A percentile compares a stretch with the other conserved stretches of the same genome.
These are phyloP conservation scores for Macrobrachium nipponense DNA, from an alignment of 1,140 invertebrate genomes.

Conservation along the genomic window DNA sequence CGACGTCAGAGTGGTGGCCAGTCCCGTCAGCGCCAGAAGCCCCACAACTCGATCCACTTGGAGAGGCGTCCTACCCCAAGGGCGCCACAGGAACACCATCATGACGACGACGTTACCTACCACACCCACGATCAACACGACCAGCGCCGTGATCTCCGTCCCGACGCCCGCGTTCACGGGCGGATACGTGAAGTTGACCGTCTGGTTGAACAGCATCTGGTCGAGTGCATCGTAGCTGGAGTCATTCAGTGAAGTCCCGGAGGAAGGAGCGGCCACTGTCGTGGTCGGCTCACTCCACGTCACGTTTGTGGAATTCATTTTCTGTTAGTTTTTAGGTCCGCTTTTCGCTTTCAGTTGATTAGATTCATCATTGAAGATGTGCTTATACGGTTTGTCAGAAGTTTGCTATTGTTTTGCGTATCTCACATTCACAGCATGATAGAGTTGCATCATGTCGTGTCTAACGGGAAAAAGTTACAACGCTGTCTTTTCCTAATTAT, in stretches of 20 bases:
- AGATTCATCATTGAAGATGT: too few relatives aligned
- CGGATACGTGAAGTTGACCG: background rate
- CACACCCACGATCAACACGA: constrained; percentile 39
- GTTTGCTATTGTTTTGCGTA: too few relatives aligned
- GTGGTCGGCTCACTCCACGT: background rate
- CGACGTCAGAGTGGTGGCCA: constrained; percentile 34
- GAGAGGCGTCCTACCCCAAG: constrained; percentile 42
- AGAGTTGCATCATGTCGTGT: too few relatives aligned
- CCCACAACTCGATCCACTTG: constrained; percentile 47
- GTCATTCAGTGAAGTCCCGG: background rate
- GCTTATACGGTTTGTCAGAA: too few relatives aligned
- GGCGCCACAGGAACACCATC: constrained; percentile 31
- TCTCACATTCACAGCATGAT: too few relatives aligned
- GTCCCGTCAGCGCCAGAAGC: constrained; percentile 37
- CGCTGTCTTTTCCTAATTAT: too few relatives aligned
- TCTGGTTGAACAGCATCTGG: background rate
- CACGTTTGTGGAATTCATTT: background rate
- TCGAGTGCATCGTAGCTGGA: background rate
- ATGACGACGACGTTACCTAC: constrained; percentile 37
- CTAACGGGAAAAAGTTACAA: too few relatives aligned
- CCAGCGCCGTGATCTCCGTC: background rate
- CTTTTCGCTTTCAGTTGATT: too few relatives aligned
- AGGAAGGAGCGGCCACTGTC: background rate
- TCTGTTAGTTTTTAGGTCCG: too few relatives aligned
- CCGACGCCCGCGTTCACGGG: constrained; percentile 4